These are phyloP conservation scores for Phrynocephalus versicolor DNA, from an alignment of 2,113 vertebrate genomes.

Conservation along the genomic window DNA sequence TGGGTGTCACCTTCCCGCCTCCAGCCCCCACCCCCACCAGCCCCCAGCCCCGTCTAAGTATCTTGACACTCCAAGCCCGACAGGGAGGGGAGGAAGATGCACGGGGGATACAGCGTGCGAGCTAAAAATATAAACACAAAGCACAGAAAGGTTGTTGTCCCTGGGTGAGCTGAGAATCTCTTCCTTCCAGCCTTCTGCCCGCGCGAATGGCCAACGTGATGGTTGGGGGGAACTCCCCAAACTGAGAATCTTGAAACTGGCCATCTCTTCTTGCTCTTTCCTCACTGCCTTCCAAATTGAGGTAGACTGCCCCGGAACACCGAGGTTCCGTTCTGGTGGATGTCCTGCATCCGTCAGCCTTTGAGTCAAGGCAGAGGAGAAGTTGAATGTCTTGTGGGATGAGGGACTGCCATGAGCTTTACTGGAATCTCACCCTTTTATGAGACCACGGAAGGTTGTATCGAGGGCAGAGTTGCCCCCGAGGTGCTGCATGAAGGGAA, in stretches of 20 bases:
- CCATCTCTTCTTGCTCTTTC: neutral
- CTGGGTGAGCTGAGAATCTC: neutral
- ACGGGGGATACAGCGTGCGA: neutral
- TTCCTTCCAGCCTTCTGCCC: neutral
- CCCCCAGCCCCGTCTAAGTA: neutral
- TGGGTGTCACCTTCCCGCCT: constrained; percentile 17
- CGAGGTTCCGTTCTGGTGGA: neutral
- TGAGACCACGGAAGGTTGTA: too few relatives aligned
- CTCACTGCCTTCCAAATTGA: neutral
- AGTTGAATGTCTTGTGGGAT: too few relatives aligned
- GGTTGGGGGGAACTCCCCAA: neutral
- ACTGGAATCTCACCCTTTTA: too few relatives aligned
- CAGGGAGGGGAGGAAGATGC: neutral
- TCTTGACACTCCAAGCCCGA: neutral
- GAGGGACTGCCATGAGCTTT: too few relatives aligned
- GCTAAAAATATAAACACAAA: constrained; percentile 59
- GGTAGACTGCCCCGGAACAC: neutral
- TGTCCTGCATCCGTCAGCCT: neutral
- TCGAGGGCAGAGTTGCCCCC: too few relatives aligned
- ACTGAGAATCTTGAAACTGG: neutral
- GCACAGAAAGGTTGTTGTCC: neutral
- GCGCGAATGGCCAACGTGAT: neutral
- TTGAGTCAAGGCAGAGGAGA: too few relatives aligned
- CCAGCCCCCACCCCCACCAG: too few relatives aligned
- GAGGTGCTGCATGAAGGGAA: too few relatives aligned